phyloP scores from a whole-genome alignment of 2,888 invertebrate species.

The Caenorhabditis sp. region DNA sequence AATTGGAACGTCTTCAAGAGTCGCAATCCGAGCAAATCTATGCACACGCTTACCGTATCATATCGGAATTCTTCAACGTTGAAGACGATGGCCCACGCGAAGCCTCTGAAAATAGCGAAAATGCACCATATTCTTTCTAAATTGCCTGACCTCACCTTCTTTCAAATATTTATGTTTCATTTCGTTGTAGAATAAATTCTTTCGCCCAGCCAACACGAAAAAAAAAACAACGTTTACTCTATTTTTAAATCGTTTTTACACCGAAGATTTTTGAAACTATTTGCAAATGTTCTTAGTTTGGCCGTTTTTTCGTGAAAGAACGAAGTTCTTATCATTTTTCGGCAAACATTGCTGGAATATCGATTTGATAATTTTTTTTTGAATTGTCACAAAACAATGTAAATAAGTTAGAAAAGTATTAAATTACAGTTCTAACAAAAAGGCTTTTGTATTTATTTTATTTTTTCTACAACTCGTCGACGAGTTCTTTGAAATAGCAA shows the following conservation, averaged over 20 bases:
- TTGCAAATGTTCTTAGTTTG: not conserved
- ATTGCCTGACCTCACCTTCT: not conserved
- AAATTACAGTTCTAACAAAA: not conserved
- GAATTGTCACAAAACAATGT: not conserved
- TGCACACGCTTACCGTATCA: conserved; percentile 73
- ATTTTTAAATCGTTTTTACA: not conserved
- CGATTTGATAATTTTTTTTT: conserved; percentile 2
- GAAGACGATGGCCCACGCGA: conserved; percentile 35
- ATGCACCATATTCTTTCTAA: conserved; percentile 8
- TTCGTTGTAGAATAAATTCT: not conserved
- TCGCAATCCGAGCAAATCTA: conserved; percentile 74
- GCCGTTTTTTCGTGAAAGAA: not conserved
- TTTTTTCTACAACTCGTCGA: not conserved
- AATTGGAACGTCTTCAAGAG: conserved; percentile 74
- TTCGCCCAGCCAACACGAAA: not conserved
- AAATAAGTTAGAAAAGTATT: not conserved
- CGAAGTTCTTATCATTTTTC: conserved; percentile 16
- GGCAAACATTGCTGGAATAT: conserved; percentile 4
- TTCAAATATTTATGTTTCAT: not conserved
- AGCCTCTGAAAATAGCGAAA: not conserved
- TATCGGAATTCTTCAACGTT: conserved; percentile 74
- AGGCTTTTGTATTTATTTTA: not conserved
- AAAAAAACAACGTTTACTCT: not conserved
- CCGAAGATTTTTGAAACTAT: not conserved
- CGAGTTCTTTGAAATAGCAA: too few relatives aligned